phyloP scores from a whole-genome alignment of 2,797 vertebrate genomes.

The Perodicticus potto region DNA sequence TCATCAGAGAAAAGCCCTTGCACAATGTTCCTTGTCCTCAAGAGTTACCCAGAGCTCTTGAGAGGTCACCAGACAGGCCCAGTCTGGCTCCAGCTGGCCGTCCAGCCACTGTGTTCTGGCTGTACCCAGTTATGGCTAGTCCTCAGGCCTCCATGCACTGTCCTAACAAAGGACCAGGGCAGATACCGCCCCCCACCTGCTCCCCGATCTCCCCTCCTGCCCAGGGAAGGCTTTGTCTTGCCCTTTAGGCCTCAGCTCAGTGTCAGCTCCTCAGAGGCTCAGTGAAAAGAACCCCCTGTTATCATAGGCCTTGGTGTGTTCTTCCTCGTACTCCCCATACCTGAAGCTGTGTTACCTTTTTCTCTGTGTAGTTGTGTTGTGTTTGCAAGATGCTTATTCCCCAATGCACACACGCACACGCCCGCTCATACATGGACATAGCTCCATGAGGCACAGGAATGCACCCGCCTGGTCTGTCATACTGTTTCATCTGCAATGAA shows the following conservation, averaged over 20 bases:
- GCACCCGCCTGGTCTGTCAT: neutral
- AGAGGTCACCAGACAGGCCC: neutral
- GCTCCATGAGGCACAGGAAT: too few species aligned
- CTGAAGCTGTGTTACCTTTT: neutral
- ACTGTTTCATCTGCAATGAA: neutral
- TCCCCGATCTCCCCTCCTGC: neutral
- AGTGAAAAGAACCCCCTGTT: neutral
- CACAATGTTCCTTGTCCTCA: neutral
- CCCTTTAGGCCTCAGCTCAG: neutral
- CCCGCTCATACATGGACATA: neutral
- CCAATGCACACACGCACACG: too few species aligned
- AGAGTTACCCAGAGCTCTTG: neutral
- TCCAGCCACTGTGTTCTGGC: accelerated
- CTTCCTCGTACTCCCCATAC: neutral
- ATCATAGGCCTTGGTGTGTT: neutral
- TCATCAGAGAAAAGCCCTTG: neutral
- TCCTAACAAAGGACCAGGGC: neutral
- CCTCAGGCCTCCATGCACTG: neutral
- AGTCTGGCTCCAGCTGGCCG: neutral
- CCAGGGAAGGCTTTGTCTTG: neutral
- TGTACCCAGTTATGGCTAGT: too few species aligned
- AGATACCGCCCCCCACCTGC: neutral
- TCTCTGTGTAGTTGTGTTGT: neutral
- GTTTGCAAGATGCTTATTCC: too few species aligned
- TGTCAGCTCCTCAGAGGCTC: neutral